Base-by-base conservation (phyloP, 2,113 vertebrate genomes). In the Oxyura jamaicensis region DNA sequence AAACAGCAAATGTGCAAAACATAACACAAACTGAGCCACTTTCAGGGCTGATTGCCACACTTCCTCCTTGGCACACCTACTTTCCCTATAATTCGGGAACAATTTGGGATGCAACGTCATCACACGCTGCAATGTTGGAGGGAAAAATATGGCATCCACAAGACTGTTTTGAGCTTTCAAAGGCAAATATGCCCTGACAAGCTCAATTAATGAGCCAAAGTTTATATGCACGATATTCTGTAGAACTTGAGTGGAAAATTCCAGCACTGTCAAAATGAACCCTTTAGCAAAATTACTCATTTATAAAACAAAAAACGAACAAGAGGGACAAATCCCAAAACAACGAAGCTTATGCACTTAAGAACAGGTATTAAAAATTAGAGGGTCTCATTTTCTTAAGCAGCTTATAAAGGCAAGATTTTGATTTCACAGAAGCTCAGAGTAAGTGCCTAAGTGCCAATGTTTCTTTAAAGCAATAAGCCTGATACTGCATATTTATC, bases 181-280 rank as follows among this genome's bases (percentile, higher is more conserved):
- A 91, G 76, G 48, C 95, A 94, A 94, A 92, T 81, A 86, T 29
- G 53, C 39, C 31, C 73, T 92, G 56, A 73, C n/a, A 89, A 93
- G 80, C 72, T 94, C 75, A 85, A 62, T 69, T 88, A 79, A 91
- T 42, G 35, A 83, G 50, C n/a, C 71, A 56, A 71, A 86, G 41
- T 83, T 55, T 75, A 71, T n/a, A 68, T 20, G 46, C n/a, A 83
- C 63, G 52, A 55, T 55, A 76, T 25, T 78, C 11, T 74, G n/a
- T 59, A 44, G 88, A 90, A 89, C 56, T 80, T 15, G 20, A 18
- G 46, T 90, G 35, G 66, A 92, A 62, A 91, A 91, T 66, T 85
- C 80, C 71, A 82, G 14, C 25, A 87, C 9, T 25, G 29, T 86
- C 82, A 46, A 60, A 71, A 42, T 33, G 29, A 88, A 73, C 8